A percentile compares a stretch with the other conserved stretches of the same genome.
These are phyloP conservation scores for Lottia scabra DNA, from an alignment of 2,888 invertebrate genomes.

Conservation along the genomic window DNA sequence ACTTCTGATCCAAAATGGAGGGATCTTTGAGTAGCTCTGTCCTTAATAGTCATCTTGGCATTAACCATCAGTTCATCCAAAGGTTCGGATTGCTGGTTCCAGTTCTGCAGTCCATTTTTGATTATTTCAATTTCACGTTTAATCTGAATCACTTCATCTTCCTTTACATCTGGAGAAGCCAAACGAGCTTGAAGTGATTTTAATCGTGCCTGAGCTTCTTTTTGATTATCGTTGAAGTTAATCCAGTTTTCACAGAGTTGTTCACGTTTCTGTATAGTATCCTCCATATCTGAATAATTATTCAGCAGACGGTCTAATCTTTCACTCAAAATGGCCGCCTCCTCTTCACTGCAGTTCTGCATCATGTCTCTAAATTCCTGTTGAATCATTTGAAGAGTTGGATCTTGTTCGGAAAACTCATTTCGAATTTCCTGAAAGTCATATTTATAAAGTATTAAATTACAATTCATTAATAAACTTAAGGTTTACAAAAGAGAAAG, in stretches of 20 bases:
- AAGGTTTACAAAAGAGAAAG: background rate
- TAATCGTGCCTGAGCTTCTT: slow-evolving; percentile 82
- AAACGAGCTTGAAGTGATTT: slow-evolving; percentile 84
- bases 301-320: slow-evolving; percentile 82
- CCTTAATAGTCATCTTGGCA: slow-evolving; percentile 61
- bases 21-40: slow-evolving; percentile 59
- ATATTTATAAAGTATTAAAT: background rate
- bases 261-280: slow-evolving; percentile 56
- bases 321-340: slow-evolving; percentile 80
- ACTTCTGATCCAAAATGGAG: slow-evolving; percentile 61
- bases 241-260: slow-evolving; percentile 73
- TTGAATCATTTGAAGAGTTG: slow-evolving; percentile 82
- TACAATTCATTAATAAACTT: no score
- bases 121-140: slow-evolving; percentile 80
- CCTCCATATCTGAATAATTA: slow-evolving; percentile 76
- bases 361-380: slow-evolving; percentile 86
- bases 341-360: slow-evolving; percentile 78
- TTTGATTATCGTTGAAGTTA: slow-evolving; percentile 84
- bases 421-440: slow-evolving; percentile 79
- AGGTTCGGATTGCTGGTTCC: slow-evolving; percentile 48
- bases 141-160: slow-evolving; percentile 77
- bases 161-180: slow-evolving; percentile 79
- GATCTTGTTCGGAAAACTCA: slow-evolving; percentile 87
- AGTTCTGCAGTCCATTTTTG: slow-evolving; percentile 65
- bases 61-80: slow-evolving; percentile 61